phyloP scores from a whole-genome alignment of 1,140 invertebrate species.

The Batillaria attramentaria region DNA sequence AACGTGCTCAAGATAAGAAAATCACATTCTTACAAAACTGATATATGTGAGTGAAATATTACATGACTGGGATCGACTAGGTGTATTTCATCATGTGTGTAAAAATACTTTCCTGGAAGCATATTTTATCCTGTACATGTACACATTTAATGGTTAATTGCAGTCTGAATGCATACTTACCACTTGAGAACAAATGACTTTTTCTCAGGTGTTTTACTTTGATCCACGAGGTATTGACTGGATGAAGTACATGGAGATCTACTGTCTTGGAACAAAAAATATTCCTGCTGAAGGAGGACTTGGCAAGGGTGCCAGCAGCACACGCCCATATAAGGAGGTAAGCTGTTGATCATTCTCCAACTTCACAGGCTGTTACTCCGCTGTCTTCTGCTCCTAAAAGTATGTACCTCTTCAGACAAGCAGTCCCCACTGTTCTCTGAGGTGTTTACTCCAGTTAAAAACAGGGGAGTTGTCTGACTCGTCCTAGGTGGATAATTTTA shows the following conservation, averaged over 20 bases:
- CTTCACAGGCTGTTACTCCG: neutral
- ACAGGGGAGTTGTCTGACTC: too few species aligned
- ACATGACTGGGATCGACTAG: neutral
- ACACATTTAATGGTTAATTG: neutral
- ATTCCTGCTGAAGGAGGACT: slow-evolving; percentile 69
- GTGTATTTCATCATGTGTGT: neutral
- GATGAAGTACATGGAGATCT: slow-evolving; percentile 69
- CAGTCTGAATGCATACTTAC: neutral
- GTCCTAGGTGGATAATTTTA: too few species aligned
- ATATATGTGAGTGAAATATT: neutral
- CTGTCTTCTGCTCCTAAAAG: neutral
- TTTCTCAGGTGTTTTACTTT: slow-evolving; percentile 65
- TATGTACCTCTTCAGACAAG: neutral
- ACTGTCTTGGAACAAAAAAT: slow-evolving; percentile 69
- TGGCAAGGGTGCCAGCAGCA: slow-evolving; percentile 65
- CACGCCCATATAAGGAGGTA: slow-evolving; percentile 67
- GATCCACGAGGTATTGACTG: slow-evolving; percentile 68
- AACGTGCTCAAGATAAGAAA: too few species aligned
- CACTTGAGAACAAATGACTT: too few species aligned
- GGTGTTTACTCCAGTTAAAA: too few species aligned
- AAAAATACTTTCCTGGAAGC: neutral
- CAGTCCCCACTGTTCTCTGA: too few species aligned
- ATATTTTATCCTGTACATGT: neutral
- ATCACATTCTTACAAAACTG: too few species aligned
- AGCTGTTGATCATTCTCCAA: slow-evolving; percentile 24